Base-by-base conservation (phyloP, 2,888 invertebrate genomes). In the Eristalinus aeneus region DNA sequence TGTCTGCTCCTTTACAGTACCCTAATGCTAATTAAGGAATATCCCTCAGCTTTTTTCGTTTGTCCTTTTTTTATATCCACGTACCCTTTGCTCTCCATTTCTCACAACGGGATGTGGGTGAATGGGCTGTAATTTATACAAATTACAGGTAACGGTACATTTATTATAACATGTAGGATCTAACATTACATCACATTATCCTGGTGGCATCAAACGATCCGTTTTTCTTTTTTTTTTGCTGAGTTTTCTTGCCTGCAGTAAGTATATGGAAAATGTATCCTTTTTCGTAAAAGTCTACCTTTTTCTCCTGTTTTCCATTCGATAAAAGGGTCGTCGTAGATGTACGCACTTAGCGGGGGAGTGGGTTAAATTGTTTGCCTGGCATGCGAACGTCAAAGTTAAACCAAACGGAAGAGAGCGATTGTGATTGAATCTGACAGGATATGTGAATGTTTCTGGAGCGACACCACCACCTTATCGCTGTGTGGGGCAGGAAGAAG, bases 171-270 rank as follows among this genome's bases (percentile, higher is more conserved):
- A 64, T 86, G 71, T 74, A 81, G 82, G 81, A 81, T 82, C 74
- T 78, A 71, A 82, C 86, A 82, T 81, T 86, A 82, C 81, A 86
- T 54, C 81, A 82, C 82, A 86, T 86, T 86, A 86, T 81, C 86
- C 86, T 81, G 86, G 77, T 78, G 81, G 81, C 86, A 81, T 86
- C 81, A 86, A 86, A 86, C 71, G 86, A 27, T 71, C 67, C 77
- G 46, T 20, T 54, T 71, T 68, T 58, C 10, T 60, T 58, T 39
- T 22, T 67, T 34, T 39, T 16, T 39, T 20, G 12, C 32, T 56
- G 16, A 12, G 31, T 36, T 80, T 23, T 22, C 12, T 12, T 27
- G 23, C 8, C 23, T 56, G 12, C 23, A 80, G 76, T 27, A 72
- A 72, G 76, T 69, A 84, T 79, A 67, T 72, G 67, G 46, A 67